These are phyloP conservation scores for Nysson spinosus DNA, from an alignment of 2,888 invertebrate genomes.

Conservation along the genomic window DNA sequence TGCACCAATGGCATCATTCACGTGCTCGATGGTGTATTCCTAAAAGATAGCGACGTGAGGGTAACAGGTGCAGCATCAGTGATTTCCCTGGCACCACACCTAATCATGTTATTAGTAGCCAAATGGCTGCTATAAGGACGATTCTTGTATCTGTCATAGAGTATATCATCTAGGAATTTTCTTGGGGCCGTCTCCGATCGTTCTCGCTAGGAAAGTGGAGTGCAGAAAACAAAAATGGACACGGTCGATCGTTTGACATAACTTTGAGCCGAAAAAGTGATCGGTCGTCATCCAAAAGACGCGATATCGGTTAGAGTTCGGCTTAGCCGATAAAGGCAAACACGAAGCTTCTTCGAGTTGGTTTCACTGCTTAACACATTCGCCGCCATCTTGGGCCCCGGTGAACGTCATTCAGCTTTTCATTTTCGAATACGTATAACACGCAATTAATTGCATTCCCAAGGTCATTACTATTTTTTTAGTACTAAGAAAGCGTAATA, in stretches of 20 bases:
- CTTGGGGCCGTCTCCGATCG: conserved; percentile 55
- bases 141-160: conserved; percentile 33
- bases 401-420: no score
- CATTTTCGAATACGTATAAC: no score
- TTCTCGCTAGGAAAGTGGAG: conserved; percentile 21
- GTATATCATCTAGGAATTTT: conserved; percentile 56
- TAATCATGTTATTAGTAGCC: conserved; percentile 75
- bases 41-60: conserved; percentile 89
- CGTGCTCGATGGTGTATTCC: conserved; percentile 92
- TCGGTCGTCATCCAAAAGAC: neutral
- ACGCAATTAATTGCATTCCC: no score
- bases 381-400: no score
- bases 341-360: no score
- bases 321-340: no score
- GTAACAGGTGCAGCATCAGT: conserved; percentile 80
- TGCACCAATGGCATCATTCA: conserved; percentile 98
- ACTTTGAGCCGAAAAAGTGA: neutral
- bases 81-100: conserved; percentile 71
- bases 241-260: conserved; percentile 7
- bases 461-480: no score
- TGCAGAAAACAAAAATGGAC: conserved; percentile 2
- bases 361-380: no score
- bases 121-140: conserved; percentile 75
- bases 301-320: no score
- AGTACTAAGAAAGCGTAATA: no score